Evolutionary conservation across 2,113 vertebrate genomes (phyloP).

Genomic region (Corythoichthys haematopterus): DNA sequence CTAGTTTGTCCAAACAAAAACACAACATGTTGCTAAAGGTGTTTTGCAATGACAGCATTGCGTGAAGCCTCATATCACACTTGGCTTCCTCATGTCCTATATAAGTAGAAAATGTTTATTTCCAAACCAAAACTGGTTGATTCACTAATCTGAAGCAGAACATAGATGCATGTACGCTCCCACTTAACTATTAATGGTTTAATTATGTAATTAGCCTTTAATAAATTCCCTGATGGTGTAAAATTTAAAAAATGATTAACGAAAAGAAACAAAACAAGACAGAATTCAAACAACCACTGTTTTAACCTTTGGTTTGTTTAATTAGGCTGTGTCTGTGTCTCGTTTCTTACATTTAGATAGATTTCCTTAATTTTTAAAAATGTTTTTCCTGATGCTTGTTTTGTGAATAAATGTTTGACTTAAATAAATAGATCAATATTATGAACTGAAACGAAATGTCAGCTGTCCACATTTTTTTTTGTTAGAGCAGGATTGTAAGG

Average conservation of each 20-base stretch:
- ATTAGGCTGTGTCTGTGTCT: neutral
- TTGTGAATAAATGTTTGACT: no score
- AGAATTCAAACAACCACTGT: neutral
- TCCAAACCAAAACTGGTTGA: neutral
- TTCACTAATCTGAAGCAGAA: neutral
- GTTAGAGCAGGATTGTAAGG: neutral
- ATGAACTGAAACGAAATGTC: constrained; percentile 16
- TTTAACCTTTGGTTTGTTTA: neutral
- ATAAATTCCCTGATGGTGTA: neutral
- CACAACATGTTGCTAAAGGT: neutral
- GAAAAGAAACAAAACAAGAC: no score
- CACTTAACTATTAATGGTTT: no score
- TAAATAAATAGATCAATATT: no score
- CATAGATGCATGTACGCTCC: neutral
- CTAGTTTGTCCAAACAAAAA: neutral
- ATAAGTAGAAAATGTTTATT: no score
- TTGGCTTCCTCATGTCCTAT: neutral
- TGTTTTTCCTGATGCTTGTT: no score
- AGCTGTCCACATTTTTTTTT: constrained; percentile 5
- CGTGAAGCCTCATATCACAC: neutral
- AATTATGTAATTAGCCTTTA: no score
- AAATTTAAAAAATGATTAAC: neutral
- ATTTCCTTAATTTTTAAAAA: neutral
- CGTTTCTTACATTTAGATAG: neutral
- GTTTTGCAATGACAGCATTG: neutral